A percentile compares a stretch with the other conserved stretches of the same genome.
Conservation (phyloP, 2,797 vertebrate genomes). For the Syncerus caffer region DNA sequence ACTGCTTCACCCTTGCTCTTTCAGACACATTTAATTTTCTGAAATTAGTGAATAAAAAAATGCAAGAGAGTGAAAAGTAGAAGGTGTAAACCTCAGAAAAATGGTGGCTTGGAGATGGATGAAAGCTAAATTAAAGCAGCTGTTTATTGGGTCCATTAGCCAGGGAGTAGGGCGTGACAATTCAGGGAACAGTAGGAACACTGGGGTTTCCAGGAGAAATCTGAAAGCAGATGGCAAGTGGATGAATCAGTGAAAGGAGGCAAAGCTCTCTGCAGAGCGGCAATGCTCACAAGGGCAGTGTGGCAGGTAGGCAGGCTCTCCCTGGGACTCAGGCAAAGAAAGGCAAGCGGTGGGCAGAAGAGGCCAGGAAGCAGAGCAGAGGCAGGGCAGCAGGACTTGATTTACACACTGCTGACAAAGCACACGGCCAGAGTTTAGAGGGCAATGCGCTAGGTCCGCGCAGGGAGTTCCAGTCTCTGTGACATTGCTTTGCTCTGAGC, state of each 20-base stretch:
- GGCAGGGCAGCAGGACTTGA: not conserved
- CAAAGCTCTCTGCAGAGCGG: not conserved
- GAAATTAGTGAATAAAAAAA: slow-evolving; percentile 36
- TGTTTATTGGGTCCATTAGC: slow-evolving; percentile 14
- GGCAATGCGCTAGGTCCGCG: not conserved
- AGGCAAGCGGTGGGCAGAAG: not conserved
- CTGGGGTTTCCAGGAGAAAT: slow-evolving; percentile 28
- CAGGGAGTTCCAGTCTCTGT: not conserved
- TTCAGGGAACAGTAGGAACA: slow-evolving; percentile 9
- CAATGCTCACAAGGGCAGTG: not conserved
- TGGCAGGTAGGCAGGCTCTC: not conserved
- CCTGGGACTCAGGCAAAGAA: not conserved
- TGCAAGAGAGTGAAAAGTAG: slow-evolving; percentile 10
- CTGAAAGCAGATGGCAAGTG: slow-evolving; percentile 56
- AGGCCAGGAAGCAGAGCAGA: not conserved
- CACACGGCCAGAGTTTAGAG: not conserved
- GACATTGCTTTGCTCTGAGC: not conserved
- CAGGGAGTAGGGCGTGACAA: not conserved
- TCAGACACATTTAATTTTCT: not conserved
- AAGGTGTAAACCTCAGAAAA: not conserved
- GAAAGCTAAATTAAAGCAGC: slow-evolving; percentile 36
- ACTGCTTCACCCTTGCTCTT: slow-evolving; percentile 20
- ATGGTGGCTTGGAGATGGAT: not conserved
- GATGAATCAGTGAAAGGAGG: slow-evolving; percentile 9
- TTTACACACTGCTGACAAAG: not conserved